Evolutionary conservation across 2,113 vertebrate genomes (phyloP).

Genomic region (Tyto alba): DNA sequence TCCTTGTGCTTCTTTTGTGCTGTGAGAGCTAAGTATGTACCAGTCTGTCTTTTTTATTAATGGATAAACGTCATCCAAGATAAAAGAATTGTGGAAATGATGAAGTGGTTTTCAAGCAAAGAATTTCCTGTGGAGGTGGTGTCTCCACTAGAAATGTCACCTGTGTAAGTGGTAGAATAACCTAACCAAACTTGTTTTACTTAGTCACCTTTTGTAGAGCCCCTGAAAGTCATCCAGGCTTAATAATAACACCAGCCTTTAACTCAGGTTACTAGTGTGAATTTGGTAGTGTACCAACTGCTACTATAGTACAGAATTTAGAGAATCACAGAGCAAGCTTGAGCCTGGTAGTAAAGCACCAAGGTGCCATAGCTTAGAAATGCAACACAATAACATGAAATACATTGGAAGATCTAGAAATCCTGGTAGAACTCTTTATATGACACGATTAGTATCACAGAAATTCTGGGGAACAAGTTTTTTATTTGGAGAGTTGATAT

Average conservation of each 20-base stretch:
- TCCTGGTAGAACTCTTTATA: not conserved
- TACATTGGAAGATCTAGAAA: not conserved
- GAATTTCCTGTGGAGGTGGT: not conserved
- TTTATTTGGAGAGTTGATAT: not conserved
- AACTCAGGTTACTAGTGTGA: not conserved
- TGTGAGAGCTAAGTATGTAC: not conserved
- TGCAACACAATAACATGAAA: not conserved
- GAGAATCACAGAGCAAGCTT: not conserved
- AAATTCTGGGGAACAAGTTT: not conserved
- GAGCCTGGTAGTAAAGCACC: not conserved
- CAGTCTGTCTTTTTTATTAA: not conserved
- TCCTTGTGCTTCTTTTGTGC: not conserved
- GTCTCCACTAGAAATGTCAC: not conserved
- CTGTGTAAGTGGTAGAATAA: not conserved
- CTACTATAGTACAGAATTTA: not conserved
- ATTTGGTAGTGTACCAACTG: not conserved
- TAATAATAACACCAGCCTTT: not conserved
- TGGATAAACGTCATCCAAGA: not conserved
- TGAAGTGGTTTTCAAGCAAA: not conserved
- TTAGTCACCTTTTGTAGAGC: not conserved
- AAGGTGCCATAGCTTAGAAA: not conserved
- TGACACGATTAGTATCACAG: not conserved
- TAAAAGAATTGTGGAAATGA: not conserved
- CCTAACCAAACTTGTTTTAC: not conserved
- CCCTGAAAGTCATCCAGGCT: not conserved